These are phyloP conservation scores for Neolamprologus caudopunctatus DNA, from an alignment of 2,113 vertebrate species.

Conservation along the genomic window DNA sequence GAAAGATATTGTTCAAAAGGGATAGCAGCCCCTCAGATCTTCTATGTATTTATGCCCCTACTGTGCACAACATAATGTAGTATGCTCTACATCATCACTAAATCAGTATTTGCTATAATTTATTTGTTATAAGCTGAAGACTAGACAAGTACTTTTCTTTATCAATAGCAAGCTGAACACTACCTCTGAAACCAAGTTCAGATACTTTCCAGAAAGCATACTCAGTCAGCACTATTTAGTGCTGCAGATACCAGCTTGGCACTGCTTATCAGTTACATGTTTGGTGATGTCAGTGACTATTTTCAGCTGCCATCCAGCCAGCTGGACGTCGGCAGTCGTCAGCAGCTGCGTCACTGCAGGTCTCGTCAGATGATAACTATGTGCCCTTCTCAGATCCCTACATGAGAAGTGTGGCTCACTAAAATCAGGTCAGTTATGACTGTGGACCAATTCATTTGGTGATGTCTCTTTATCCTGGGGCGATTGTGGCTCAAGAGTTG, in stretches of 20 bases:
- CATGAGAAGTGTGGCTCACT: not conserved
- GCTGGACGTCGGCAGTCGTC: not conserved
- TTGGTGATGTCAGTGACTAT: not conserved
- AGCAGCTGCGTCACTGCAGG: not conserved
- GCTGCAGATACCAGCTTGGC: not conserved
- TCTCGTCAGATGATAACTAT: not conserved
- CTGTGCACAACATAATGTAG: not conserved
- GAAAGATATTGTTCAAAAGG: not conserved
- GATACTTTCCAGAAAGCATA: not conserved
- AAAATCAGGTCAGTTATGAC: not conserved
- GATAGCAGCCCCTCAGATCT: not conserved
- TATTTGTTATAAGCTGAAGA: not conserved
- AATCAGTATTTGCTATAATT: not conserved
- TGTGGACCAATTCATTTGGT: not conserved
- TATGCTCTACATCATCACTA: not conserved
- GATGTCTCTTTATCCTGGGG: not conserved
- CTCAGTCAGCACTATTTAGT: not conserved
- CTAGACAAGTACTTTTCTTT: not conserved
- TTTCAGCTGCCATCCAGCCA: not conserved
- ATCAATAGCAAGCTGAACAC: not conserved
- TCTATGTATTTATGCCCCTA: not conserved
- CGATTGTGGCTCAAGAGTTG: not conserved
- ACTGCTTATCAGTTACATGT: not conserved
- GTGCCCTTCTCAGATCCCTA: not conserved
- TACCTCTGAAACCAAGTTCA: not conserved